Percentiles rank a stretch among this genome's conserved stretches.
Conservation (phyloP, 2,888 invertebrate genomes). For the Drosophila flavopinicola region DNA sequence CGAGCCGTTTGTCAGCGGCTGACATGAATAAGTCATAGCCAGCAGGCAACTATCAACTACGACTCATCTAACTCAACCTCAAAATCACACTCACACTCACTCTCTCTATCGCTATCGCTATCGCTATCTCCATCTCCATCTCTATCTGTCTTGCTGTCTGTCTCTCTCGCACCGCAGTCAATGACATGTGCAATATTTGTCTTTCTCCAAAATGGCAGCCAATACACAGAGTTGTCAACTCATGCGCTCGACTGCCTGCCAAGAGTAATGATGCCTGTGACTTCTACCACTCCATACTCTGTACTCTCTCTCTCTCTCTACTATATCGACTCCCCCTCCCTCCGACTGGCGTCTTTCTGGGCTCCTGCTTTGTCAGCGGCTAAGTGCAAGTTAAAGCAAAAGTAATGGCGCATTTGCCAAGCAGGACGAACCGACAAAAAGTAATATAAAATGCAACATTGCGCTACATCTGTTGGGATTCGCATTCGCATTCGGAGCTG, state of each 20-base stretch:
- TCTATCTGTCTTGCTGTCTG: background rate
- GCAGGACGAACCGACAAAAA: background rate
- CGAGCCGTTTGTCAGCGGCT: slow-evolving; percentile 67
- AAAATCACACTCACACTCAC: slow-evolving; percentile 21
- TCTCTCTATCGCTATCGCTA: slow-evolving; percentile 6
- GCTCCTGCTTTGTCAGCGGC: slow-evolving; percentile 69
- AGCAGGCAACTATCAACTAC: slow-evolving; percentile 43
- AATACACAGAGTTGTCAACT: slow-evolving; percentile 73
- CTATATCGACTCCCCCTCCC: slow-evolving; percentile 4
- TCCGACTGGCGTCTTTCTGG: background rate
- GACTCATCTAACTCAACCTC: slow-evolving; percentile 33
- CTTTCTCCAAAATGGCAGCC: slow-evolving; percentile 64
- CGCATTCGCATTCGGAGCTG: slow-evolving; percentile 16
- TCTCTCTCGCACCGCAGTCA: slow-evolving; percentile 40
- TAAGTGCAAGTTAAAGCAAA: slow-evolving; percentile 74
- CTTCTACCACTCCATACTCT: slow-evolving; percentile 9
- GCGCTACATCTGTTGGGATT: slow-evolving; percentile 28
- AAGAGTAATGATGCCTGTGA: slow-evolving; percentile 69
- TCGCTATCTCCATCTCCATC: background rate
- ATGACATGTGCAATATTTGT: slow-evolving; percentile 76
- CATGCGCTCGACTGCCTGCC: slow-evolving; percentile 63
- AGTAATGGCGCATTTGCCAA: slow-evolving; percentile 59
- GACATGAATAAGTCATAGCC: slow-evolving; percentile 76
- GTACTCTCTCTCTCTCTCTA: background rate
- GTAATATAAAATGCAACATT: background rate